Base-by-base conservation (phyloP, 2,797 vertebrate species). In the Masticophis lateralis region DNA sequence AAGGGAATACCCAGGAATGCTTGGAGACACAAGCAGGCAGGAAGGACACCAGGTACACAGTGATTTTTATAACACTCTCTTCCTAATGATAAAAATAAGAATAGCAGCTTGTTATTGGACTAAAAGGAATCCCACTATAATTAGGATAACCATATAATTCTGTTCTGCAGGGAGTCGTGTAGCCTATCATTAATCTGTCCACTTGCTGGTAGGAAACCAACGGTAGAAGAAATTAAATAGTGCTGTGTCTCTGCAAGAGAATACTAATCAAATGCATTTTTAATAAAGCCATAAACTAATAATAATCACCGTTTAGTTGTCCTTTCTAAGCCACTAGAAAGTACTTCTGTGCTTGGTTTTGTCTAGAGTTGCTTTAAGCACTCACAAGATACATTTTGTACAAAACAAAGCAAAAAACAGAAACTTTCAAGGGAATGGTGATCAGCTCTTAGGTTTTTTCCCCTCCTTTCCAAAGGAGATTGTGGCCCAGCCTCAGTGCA, bases 221-320 rank as follows among this genome's bases (percentile, higher is more conserved):
- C 47, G 93, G 57, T 16, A 2, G 13, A 91, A 94, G 27, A 28
- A 93, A 94, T 89, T 91, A 94, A 43, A 94, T 91, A 37, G 86
- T 47, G 20, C 60, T 43, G 88, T 10, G 56, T 94, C 27, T 86
- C 94, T 87, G 86, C 47, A 96, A 93, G 86, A 93, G 87, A 91
- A 91, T 89, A 91, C 93, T 91, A 91, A 91, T 0, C 12, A 51
- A 94, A 92, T 90, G 27, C 4, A 61, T 95, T 96, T 96, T 94
- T 83, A 92, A n/a, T 95, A 89, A 86, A 69, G 91, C 90, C 90
- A 92, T 94, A 74, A 95, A 96, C 91, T 92, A 95, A 18, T n/a
- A 95, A 18, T n/a, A 88, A 91, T 86, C 92, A 69, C 74, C 12
- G 2, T 95, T 95, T 47, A 1, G 69, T 92, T 91, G 22, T 10